Conservation (phyloP, 2,113 vertebrate genomes). For the Azemiops feae region DNA sequence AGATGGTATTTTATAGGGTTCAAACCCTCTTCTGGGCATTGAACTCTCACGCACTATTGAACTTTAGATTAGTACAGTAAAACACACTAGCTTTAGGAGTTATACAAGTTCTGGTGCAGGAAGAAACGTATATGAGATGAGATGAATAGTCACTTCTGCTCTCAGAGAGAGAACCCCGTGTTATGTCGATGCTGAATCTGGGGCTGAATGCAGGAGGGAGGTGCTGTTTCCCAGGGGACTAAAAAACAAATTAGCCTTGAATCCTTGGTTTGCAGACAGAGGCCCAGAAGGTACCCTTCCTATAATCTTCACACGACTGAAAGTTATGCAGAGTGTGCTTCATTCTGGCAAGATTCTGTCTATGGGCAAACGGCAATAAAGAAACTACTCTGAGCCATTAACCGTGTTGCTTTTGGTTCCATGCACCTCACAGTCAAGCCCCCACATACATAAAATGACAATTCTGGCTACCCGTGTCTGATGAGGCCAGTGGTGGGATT, state of each 20-base stretch:
- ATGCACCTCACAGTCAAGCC: not conserved
- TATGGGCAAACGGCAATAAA: not conserved
- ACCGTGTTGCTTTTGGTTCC: not conserved
- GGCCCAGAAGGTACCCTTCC: not conserved
- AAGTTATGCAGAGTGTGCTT: not conserved
- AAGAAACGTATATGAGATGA: not conserved
- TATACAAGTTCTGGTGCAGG: not conserved
- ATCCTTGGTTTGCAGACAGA: not conserved
- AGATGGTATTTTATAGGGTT: not conserved
- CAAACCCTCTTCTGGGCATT: not conserved
- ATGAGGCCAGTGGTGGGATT: no score
- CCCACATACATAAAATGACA: not conserved
- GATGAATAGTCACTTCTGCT: not conserved
- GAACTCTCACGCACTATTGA: not conserved
- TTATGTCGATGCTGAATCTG: not conserved
- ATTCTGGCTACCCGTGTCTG: not conserved
- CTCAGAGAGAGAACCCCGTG: not conserved
- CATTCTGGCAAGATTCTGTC: not conserved
- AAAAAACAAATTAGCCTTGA: not conserved
- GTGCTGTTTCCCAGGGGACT: not conserved
- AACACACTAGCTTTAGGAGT: not conserved
- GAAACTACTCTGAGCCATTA: not conserved
- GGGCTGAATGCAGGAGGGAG: no score
- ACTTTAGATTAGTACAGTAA: not conserved
- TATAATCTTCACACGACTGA: not conserved